A percentile compares a stretch with the other conserved stretches of the same genome.
Evolutionary conservation across 2,113 vertebrate genomes (phyloP).

Genomic region (Phyllopteryx taeniolatus): DNA sequence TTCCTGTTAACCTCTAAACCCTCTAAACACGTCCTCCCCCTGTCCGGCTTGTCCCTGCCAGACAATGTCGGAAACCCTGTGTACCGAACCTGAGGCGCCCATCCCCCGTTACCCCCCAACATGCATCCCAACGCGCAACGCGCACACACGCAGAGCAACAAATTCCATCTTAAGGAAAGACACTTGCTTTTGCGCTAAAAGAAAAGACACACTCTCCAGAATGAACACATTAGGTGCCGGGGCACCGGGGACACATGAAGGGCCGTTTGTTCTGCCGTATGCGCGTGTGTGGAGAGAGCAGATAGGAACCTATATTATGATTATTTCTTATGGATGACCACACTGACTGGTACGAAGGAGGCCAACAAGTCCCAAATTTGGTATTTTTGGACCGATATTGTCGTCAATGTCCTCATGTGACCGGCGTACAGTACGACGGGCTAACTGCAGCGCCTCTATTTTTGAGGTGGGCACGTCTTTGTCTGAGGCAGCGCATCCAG

Average conservation of each 20-base stretch:
- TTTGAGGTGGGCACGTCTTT: slow-evolving; percentile 53
- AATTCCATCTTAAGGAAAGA: slow-evolving; percentile 24
- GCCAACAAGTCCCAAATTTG: neutral
- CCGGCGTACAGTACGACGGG: neutral
- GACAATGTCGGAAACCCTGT: slow-evolving; percentile 79
- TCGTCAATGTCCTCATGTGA: neutral
- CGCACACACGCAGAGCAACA: slow-evolving; percentile 22
- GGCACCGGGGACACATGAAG: slow-evolving; percentile 60
- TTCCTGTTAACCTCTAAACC: slow-evolving; percentile 74
- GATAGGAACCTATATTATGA: neutral
- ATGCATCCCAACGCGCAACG: slow-evolving; percentile 50
- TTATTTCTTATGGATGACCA: neutral
- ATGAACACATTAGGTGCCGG: slow-evolving; percentile 56
- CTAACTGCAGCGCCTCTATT: slow-evolving; percentile 37
- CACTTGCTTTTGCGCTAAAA: slow-evolving; percentile 38
- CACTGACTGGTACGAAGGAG: neutral
- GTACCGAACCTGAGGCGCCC: slow-evolving; percentile 72
- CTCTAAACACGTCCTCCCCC: slow-evolving; percentile 33
- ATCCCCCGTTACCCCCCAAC: slow-evolving; percentile 54
- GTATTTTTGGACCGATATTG: neutral
- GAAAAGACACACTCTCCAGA: slow-evolving; percentile 56
- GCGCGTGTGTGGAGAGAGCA: neutral
- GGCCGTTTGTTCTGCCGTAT: slow-evolving; percentile 66
- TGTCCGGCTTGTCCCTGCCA: slow-evolving; percentile 80
- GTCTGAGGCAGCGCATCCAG: slow-evolving; percentile 45